A percentile compares a stretch with the other conserved stretches of the same genome.
Conservation (phyloP, 2,888 invertebrate genomes). For the Acronicta psi region DNA sequence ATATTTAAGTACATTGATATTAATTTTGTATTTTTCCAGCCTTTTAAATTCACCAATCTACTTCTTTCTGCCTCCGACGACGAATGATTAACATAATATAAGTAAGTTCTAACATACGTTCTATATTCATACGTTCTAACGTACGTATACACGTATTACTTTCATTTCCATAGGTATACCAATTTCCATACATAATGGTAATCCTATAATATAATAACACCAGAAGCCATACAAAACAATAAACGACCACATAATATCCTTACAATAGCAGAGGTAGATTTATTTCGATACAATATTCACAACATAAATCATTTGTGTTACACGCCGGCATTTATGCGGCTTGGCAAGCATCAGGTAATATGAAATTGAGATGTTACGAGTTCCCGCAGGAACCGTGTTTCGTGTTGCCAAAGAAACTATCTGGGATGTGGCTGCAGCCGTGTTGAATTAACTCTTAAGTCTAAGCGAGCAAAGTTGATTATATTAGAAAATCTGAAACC, state of each 20-base stretch:
- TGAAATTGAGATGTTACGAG: constrained; percentile 1
- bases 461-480: not conserved
- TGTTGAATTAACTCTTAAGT: not conserved
- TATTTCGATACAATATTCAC: constrained; percentile 6
- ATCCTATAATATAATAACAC: not conserved
- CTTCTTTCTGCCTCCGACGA: no score
- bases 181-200: not conserved
- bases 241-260: not conserved
- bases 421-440: not conserved
- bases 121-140: no score
- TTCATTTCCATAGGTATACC: no score
- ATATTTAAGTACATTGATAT: no score
- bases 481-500: not conserved
- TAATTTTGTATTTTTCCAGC: no score
- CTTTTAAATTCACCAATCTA: no score
- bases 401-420: not conserved
- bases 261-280: not conserved
- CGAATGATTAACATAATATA: no score
- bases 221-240: not conserved
- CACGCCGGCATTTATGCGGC: not conserved
- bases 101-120: no score
- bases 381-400: not conserved
- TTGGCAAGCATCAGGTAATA: constrained; percentile 3
- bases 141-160: no score
- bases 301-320: not conserved